Evolutionary conservation across 2,888 invertebrate genomes (phyloP), one percentile per base, ranked within the genome.

Genomic region (Trypoxylon attenuatum): DNA sequence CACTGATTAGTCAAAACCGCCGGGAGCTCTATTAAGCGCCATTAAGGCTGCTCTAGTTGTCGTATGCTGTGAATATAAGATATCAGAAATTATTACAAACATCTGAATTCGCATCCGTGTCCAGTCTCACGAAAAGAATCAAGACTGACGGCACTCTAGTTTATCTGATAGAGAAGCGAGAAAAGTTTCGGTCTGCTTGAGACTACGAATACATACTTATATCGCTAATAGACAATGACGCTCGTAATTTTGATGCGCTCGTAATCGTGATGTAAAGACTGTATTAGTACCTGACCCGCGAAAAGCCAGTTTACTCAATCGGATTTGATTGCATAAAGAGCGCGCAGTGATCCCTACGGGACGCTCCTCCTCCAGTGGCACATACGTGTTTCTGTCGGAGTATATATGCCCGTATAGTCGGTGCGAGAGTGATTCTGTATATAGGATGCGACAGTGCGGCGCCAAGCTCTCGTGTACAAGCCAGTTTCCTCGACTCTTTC

Each of bases 381-480:
- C 19, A 4, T 29, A 38, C 16, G 43, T 54, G 23, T 43, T 52
- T 45, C 27, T 43, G 41, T 38, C 29, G 38, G 39, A 50, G 54
- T 61, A 55, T 46, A 41, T 25, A 4, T 38, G 41, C 29, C 29
- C 45, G 51, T 52, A 47, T 55, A 58, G 50, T 55, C 61, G 29
- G 56, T 64, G 61, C 61, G 71, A 73, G 71, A 76, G 68, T 59
- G 67, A 74, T 77, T 59, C 76, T 76, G 67, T 78, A 76, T 80
- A 79, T 79, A 77, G 77, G 81, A 81, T 81, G 78, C 82, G 82
- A 83, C 82, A 82, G 73, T 77, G 67, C 75, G 82, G 82, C 82
- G 82, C 82, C 82, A 79, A 77, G 56, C 62, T 64, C 77, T 71
- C 68, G 73, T 66, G 66, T 61, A 65, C 67, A 58, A 65, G 54